Evolutionary conservation across 2,113 vertebrate species (phyloP).

Genomic region (Aptenodytes patagonicus): DNA sequence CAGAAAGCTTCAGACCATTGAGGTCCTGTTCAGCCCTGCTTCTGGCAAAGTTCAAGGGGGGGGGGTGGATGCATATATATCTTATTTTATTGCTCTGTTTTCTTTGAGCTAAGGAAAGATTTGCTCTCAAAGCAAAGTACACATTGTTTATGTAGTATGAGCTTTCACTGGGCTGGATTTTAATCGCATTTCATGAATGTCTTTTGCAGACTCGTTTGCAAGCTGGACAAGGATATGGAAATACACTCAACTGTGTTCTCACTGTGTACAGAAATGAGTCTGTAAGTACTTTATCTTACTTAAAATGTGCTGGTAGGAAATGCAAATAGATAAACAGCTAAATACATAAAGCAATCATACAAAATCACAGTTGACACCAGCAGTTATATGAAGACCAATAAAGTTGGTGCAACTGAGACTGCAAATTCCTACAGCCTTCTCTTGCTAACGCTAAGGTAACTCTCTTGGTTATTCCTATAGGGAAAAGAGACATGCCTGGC

Average conservation of each 20-base stretch:
- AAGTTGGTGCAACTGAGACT: not conserved
- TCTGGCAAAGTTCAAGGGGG: not conserved
- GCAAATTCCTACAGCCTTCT: not conserved
- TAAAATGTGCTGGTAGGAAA: not conserved
- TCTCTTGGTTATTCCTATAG: not conserved
- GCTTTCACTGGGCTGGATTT: not conserved
- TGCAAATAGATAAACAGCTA: not conserved
- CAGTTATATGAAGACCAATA: not conserved
- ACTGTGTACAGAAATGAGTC: conserved; percentile 89
- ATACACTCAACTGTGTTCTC: conserved; percentile 82
- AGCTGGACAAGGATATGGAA: conserved; percentile 85
- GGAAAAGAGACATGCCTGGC: not conserved
- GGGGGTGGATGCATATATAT: not conserved
- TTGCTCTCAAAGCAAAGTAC: conserved; percentile 22
- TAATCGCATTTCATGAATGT: not conserved
- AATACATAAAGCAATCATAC: not conserved
- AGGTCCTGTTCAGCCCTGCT: not conserved
- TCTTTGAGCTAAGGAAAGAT: not conserved
- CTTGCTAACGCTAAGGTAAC: not conserved
- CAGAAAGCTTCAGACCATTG: not conserved
- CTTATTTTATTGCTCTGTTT: conserved; percentile 14
- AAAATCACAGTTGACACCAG: not conserved
- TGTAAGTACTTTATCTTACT: conserved; percentile 73
- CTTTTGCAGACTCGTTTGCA: conserved; percentile 88
- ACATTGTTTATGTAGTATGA: not conserved